Evolutionary conservation across 2,113 vertebrate genomes (phyloP), one percentile per base, ranked within the genome.

Genomic region (Potamarius usumacintae): DNA sequence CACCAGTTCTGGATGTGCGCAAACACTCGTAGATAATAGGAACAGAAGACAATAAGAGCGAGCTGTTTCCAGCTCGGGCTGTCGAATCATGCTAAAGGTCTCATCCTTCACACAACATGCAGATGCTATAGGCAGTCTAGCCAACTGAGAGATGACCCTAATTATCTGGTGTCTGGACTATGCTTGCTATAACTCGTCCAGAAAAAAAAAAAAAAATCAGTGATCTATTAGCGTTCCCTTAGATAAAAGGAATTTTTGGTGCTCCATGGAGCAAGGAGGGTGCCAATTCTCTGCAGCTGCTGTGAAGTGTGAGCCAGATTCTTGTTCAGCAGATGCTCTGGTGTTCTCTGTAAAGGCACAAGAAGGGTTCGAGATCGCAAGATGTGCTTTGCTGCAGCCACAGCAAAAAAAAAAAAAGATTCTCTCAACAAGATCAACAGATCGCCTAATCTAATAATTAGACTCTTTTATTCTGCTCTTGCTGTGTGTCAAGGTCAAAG

Each of bases 401-500:
- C 9, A 69, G 74, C 42, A n/a, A 65, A 81, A 42, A 42, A 42
- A 42, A 42, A 42, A 42, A 4, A 79, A 72, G 57, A n/a, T 7
- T 30, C 7, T 50, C 22, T 84, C n/a, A 69, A 53, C 30, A 74
- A 53, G 34, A 76, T 86, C 42, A 81, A 57, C 50, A 76, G 84
- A 27, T 58, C 12, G 1, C 7, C 27, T 63, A 42, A 82, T 86
- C 65, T 58, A 53, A 42, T 84, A 91, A 82, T 86, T 80, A 86
- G 15, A 60, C 53, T 52, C 22, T 1, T 14, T 63, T 34, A 78
- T 52, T 27, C n/a, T 50, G 17, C 11, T 50, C 82, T 60, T 50
- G 34, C 17, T 85, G 92, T 94, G 94, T 93, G 92, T 94, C 92
- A 95, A 94, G 93, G 94, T 94, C 93, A 94, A 92, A 93, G 92